A percentile compares a stretch with the other conserved stretches of the same genome.
phyloP scores from a whole-genome alignment of 2,113 vertebrate species.

The Balaeniceps rex region DNA sequence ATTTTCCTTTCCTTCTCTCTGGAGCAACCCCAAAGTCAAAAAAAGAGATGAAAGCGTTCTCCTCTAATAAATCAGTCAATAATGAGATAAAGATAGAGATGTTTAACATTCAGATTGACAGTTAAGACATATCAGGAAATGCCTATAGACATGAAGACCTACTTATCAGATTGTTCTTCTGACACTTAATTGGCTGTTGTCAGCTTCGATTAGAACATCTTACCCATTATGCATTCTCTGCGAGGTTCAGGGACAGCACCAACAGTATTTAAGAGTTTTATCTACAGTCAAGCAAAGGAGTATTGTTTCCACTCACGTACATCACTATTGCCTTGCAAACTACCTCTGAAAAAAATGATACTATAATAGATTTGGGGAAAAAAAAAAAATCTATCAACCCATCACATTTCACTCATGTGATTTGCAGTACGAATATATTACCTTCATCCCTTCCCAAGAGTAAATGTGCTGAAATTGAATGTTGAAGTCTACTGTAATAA shows the following conservation, averaged over 20 bases:
- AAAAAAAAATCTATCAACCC: background rate
- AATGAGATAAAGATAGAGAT: constrained; percentile 53
- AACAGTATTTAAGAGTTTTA: constrained; percentile 6
- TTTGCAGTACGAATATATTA: background rate
- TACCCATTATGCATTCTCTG: constrained; percentile 3
- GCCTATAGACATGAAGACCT: constrained; percentile 60
- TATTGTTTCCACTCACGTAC: background rate
- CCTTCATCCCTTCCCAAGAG: background rate
- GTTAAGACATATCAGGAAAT: constrained; percentile 59
- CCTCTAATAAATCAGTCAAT: constrained; percentile 44
- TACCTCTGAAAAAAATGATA: constrained; percentile 42
- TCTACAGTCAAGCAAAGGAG: background rate
- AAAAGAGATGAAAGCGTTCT: constrained; percentile 2
- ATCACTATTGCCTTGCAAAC: background rate
- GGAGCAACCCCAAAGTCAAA: constrained; percentile 2
- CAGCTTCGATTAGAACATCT: constrained; percentile 36
- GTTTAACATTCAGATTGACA: constrained; percentile 61
- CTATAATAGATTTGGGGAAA: background rate
- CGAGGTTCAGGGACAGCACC: background rate
- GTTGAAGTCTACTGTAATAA: background rate
- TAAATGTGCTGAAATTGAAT: background rate
- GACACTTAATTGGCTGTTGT: constrained; percentile 60
- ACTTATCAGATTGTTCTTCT: constrained; percentile 64
- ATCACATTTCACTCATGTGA: constrained; percentile 1
- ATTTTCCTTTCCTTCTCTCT: constrained; percentile 3